A percentile compares a stretch with the other conserved stretches of the same genome.
Evolutionary conservation across 2,888 invertebrate species (phyloP).

Genomic region (Phrixothrix hirtus): DNA sequence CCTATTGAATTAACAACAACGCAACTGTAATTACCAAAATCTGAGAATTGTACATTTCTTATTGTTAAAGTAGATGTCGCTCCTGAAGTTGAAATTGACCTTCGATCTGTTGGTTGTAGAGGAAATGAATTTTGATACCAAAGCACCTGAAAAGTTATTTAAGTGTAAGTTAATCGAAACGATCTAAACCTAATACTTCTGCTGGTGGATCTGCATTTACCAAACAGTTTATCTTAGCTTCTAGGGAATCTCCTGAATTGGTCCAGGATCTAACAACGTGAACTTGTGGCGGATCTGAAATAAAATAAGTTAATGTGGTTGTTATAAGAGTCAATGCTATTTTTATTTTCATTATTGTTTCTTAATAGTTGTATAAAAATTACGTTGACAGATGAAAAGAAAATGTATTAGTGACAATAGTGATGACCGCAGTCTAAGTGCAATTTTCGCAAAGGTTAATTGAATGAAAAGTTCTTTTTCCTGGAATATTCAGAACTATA

Average conservation of each 20-base stretch:
- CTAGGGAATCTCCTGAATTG: conserved; percentile 65
- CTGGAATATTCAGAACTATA: too few relatives aligned
- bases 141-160: conserved; percentile 56
- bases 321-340: neutral
- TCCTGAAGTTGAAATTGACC: conserved; percentile 64
- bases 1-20: conserved; percentile 54
- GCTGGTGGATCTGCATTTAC: conserved; percentile 63
- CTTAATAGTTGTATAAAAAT: too few relatives aligned
- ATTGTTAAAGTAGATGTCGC: conserved; percentile 64
- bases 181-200: too few relatives aligned
- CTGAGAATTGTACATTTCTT: conserved; percentile 63
- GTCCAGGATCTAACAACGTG: conserved; percentile 65
- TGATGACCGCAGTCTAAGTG: too few relatives aligned
- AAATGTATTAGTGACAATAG: too few relatives aligned
- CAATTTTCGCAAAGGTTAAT: neutral
- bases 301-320: neutral
- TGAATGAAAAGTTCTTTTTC: too few relatives aligned
- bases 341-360: too few relatives aligned
- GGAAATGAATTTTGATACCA: conserved; percentile 70
- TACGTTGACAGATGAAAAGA: too few relatives aligned
- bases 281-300: conserved; percentile 66
- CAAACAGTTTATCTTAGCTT: conserved; percentile 64
- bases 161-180: neutral
- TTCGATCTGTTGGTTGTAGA: conserved; percentile 64
- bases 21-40: conserved; percentile 66